Base-by-base conservation (phyloP, 2,888 invertebrate genomes). In the Cerastis leucographa region DNA sequence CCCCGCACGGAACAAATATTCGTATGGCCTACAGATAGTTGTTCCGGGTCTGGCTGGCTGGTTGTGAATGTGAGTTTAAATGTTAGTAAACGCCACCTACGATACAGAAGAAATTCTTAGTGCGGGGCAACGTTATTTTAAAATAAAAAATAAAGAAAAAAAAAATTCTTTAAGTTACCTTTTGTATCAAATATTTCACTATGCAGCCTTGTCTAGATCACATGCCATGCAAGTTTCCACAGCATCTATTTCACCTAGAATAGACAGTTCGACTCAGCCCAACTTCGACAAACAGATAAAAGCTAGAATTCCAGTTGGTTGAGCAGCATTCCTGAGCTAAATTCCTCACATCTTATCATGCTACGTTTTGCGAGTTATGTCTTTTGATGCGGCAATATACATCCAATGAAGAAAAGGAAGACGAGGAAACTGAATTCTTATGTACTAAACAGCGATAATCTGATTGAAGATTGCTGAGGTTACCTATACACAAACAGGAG, bases 281-380 rank as follows among this genome's bases (percentile, higher is more conserved):
- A 81, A 81, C 59, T 82, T 82, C 54, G 19, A 59, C 59, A 71
- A 81, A 82, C 54, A 78, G 78, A 82, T 82, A 78, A 81, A 68
- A 66, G 35, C 59, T 54, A 71, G 62, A n/a, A 59, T 54, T 73
- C 61, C 61, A 65, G 59, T 74, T 40, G 51, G 68, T 44, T 78
- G 64, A 74, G 17, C 82, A 71, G 19, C 44, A 59, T 64, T 74
- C 25, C 46, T 67, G 35, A 56, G 54, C 54, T 35, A 68, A 49
- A 76, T 71, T 59, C n/a, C 29, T 49, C 71, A 76, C 54, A 69
- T 59, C 64, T 74, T 79, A 79, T 79, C 79, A 19, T 22, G 25
- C 6, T 56, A n/a, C 56, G 74, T 56, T 64, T 68, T 19, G 44
- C 64, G 44, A 79, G 80, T 79, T 78, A 62, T 49, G 29, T 29